These are phyloP conservation scores for Cerastis leucographa DNA, from an alignment of 2,888 invertebrate genomes.

Conservation along the genomic window DNA sequence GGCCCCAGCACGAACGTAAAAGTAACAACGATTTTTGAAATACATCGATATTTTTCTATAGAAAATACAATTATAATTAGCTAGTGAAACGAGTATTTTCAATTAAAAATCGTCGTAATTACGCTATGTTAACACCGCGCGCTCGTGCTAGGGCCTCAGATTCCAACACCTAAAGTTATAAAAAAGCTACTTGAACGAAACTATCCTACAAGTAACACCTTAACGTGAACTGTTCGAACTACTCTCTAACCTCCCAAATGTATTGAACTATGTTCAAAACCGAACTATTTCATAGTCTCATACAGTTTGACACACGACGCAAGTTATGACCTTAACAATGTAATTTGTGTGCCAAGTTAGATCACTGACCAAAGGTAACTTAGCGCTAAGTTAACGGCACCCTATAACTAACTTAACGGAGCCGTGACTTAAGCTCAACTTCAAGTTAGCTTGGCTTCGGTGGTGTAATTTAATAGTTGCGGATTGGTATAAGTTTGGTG, in stretches of 20 bases:
- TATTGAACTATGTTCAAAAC: constrained; percentile 36
- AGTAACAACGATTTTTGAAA: too few relatives aligned
- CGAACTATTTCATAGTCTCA: constrained; percentile 49
- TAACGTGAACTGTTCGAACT: constrained; percentile 8
- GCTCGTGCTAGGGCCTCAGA: too few relatives aligned
- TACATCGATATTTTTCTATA: too few relatives aligned
- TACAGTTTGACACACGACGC: constrained; percentile 57
- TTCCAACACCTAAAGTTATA: not conserved
- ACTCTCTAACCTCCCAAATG: constrained; percentile 13
- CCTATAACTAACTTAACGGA: constrained; percentile 72
- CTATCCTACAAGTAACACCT: constrained; percentile 3
- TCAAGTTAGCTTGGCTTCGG: constrained; percentile 68
- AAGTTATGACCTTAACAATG: constrained; percentile 65
- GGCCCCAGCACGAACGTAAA: too few relatives aligned
- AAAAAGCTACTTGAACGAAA: not conserved
- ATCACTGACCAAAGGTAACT: constrained; percentile 73
- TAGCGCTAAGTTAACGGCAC: constrained; percentile 68
- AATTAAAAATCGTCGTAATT: too few relatives aligned
- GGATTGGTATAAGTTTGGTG: constrained; percentile 58
- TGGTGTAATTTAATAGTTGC: constrained; percentile 74
- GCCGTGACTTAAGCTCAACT: constrained; percentile 73
- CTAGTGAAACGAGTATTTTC: too few relatives aligned
- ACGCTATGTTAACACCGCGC: too few relatives aligned
- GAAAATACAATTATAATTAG: too few relatives aligned
- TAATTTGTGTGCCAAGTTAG: constrained; percentile 67